These are phyloP conservation scores for Notiomystis cincta DNA, from an alignment of 2,113 vertebrate species.

Conservation along the genomic window DNA sequence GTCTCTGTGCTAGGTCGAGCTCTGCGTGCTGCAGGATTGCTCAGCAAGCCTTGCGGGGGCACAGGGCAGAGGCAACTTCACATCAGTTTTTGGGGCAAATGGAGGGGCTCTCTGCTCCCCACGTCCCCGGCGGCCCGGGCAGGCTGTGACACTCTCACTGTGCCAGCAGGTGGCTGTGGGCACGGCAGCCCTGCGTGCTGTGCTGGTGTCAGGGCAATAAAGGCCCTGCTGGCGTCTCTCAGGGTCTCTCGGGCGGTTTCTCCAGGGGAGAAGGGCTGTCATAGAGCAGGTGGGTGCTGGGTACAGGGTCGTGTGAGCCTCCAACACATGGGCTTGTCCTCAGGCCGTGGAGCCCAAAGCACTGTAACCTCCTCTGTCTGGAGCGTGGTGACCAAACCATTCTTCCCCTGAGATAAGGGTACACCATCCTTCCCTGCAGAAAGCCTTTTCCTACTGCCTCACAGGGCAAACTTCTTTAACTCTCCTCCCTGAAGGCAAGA, in stretches of 20 bases:
- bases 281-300: background rate
- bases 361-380: background rate
- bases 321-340: rapidly evolving
- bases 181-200: background rate
- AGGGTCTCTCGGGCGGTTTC: background rate
- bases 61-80: background rate
- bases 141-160: background rate
- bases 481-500: background rate
- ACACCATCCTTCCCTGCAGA: background rate
- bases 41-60: background rate
- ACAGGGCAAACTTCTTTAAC: background rate
- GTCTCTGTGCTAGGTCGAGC: background rate
- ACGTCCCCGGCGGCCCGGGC: too few species aligned
- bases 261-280: background rate
- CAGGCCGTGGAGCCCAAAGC: background rate
- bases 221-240: background rate
- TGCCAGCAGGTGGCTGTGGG: background rate
- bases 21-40: rapidly evolving
- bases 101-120: background rate
- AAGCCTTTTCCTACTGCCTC: background rate
- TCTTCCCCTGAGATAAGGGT: background rate
- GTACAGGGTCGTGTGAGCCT: background rate
- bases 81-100: background rate
- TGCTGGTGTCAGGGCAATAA: background rate
- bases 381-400: background rate